Conservation (phyloP, 2,797 vertebrate genomes). For the Manis pentadactyla region DNA sequence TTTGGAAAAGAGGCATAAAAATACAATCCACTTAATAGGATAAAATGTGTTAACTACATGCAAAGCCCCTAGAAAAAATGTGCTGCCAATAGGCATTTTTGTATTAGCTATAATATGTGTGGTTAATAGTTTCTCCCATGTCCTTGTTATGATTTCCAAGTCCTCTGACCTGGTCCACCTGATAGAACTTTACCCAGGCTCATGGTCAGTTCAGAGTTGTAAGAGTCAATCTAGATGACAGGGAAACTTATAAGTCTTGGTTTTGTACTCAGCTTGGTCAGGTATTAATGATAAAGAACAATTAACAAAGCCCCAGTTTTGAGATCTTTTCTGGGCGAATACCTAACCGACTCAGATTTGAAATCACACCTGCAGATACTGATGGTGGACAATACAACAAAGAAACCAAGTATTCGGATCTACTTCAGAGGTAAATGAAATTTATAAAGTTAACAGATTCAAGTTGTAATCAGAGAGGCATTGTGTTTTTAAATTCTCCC, state of each 20-base stretch:
- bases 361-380: not conserved
- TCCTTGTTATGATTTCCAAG: not conserved
- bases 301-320: not conserved
- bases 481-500: not conserved
- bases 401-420: slow-evolving; percentile 13
- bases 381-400: not conserved
- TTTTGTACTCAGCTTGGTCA: not conserved
- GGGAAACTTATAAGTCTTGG: not conserved
- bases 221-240: not conserved
- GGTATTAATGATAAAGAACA: not conserved
- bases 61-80: not conserved
- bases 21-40: not conserved
- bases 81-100: not conserved
- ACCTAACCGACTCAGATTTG: not conserved
- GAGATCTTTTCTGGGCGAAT: not conserved
- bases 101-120: not conserved
- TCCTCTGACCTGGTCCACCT: not conserved
- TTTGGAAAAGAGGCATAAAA: slow-evolving; percentile 42
- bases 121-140: not conserved
- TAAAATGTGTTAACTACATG: not conserved
- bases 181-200: not conserved
- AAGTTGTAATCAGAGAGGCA: not conserved
- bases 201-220: not conserved
- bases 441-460: not conserved
- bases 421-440: slow-evolving; percentile 25